Conservation (phyloP, 23 tunicate species). For the Phallusia fumigata region DNA sequence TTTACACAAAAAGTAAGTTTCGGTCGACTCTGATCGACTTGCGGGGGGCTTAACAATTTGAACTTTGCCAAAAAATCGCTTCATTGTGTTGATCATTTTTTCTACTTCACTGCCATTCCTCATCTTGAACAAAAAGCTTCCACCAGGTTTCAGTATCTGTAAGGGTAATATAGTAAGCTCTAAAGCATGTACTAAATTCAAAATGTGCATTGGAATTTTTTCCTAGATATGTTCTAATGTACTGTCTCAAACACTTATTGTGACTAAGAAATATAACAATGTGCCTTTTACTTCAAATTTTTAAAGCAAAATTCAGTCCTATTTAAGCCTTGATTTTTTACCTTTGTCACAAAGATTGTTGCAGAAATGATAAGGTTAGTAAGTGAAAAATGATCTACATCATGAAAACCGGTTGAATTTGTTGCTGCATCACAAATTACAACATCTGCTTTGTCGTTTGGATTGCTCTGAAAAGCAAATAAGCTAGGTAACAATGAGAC, state of each 20-base stretch:
- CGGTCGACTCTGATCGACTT: conserved; percentile 73
- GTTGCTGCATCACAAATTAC: conserved; percentile 90
- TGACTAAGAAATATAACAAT: too few relatives aligned
- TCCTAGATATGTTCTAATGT: too few relatives aligned
- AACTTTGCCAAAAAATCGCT: conserved; percentile 32
- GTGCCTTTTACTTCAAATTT: too few relatives aligned
- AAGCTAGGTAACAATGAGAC: too few relatives aligned
- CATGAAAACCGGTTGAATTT: conserved; percentile 56
- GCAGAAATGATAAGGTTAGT: conserved; percentile 36
- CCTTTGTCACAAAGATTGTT: conserved; percentile 40
- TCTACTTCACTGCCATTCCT: conserved; percentile 38
- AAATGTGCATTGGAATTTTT: too few relatives aligned
- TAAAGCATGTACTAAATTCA: too few relatives aligned
- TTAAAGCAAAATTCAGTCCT: too few relatives aligned
- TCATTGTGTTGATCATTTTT: conserved; percentile 21
- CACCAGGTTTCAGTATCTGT: conserved; percentile 48
- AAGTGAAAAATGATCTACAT: conserved; percentile 35
- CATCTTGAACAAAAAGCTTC: conserved; percentile 60
- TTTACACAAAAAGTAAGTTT: conserved; percentile 66
- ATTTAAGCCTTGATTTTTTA: not conserved
- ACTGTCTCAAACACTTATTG: too few relatives aligned
- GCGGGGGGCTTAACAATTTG: conserved; percentile 58
- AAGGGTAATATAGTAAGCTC: not conserved
- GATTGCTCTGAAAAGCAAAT: conserved; percentile 34
- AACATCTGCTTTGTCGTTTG: conserved; percentile 39